Base-by-base conservation (phyloP, 2,888 invertebrate genomes). In the Stenchaetothrips biformis region DNA sequence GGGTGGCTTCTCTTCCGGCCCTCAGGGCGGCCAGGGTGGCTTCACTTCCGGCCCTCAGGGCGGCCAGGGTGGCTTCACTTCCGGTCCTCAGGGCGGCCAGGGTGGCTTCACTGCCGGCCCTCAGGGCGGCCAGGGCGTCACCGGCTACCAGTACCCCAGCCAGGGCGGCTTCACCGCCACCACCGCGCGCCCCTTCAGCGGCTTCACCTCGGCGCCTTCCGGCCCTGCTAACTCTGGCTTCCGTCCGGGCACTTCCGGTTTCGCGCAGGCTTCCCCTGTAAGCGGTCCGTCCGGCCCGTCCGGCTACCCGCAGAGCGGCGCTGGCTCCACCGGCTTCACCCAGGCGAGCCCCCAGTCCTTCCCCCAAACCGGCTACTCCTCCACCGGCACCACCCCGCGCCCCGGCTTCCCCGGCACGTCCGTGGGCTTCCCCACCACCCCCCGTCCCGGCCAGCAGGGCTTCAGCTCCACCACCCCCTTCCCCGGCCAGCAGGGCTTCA, bases 141-240 rank as follows among this genome's bases (percentile, higher is more conserved):
- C 21, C 25, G 67, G 67, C 11, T 74, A 74, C 67, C 67, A 74
- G 25, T 74, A 74, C 25, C 67, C 67, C 8, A 74, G 67, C 67
- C 67, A 74, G 25, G 25, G 67, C 25, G 67, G 67, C 67, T 74
- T 74, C 67, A 25, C 21, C 7, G 67, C 21, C 67, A 25, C 67
- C 9, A 74, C 67, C 25, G 21, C 67, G 8, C 67, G 67, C 11
- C 67, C 67, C 59, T 37, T 79, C 82, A 11, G 81, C 82, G 74
- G 84, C 84, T 74, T 84, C 85, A 25, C 81, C 84, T 48, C 83
- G 84, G 48, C 84, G 83, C 81, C 83, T 82, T 79, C 82, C 81
- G 59, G 80, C 81, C 13, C 82, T 81, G 78, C 67, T 59, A 16
- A 16, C 9, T 18, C 18, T 25, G 25, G 67, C 67, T 74, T 25